Conservation (phyloP, 2,113 vertebrate genomes). For the Bubo scandiacus region DNA sequence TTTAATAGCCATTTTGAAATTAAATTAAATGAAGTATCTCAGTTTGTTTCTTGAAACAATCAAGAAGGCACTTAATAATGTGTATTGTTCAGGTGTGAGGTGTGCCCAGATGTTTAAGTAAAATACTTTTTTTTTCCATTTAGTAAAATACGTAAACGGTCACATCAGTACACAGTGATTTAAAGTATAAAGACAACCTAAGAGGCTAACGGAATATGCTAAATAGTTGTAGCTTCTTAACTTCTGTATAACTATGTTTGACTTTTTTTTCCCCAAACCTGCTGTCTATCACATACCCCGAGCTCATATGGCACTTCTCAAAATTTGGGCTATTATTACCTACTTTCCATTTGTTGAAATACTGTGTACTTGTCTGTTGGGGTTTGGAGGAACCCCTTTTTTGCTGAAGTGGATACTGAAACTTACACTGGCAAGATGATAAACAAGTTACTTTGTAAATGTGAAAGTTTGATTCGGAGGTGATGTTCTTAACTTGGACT, state of each 20-base stretch:
- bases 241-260: neutral
- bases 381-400: neutral
- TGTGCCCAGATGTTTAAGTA: neutral
- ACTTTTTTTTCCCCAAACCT: neutral
- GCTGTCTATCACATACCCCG: neutral
- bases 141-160: neutral
- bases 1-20: neutral
- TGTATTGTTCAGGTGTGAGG: neutral
- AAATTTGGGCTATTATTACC: neutral
- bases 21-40: neutral
- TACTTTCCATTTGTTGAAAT: neutral
- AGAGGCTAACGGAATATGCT: neutral
- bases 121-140: neutral
- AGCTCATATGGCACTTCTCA: neutral
- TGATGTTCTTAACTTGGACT: constrained; percentile 9
- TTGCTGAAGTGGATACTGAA: neutral
- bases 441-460: neutral
- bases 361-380: neutral
- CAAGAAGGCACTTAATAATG: neutral
- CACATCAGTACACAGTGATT: neutral
- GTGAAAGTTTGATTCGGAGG: neutral
- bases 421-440: neutral
- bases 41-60: neutral
- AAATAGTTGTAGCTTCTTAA: neutral
- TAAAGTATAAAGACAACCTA: neutral